Conservation (phyloP, 2,113 vertebrate species). For the Brachypodius melanocephalos region DNA sequence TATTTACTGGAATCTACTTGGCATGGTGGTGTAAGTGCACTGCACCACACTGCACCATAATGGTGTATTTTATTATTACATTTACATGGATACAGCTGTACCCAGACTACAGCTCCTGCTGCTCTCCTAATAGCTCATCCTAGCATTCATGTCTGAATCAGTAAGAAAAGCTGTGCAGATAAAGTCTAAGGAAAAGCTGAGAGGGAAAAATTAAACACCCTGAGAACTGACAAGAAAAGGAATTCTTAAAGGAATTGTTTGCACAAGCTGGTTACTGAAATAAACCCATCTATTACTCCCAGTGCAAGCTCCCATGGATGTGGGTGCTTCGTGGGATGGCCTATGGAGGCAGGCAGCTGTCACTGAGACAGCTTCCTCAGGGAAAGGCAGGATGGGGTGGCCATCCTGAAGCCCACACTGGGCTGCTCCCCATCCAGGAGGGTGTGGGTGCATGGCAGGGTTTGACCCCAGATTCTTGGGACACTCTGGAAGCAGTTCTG, state of each 20-base stretch:
- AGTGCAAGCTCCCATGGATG: background rate
- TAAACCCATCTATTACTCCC: background rate
- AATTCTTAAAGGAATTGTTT: background rate
- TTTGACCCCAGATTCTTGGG: background rate
- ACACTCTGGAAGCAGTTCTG: background rate
- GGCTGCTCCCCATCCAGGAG: background rate
- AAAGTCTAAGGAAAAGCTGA: background rate
- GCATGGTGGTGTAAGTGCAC: background rate
- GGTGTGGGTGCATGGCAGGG: rapidly evolving
- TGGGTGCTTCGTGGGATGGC: background rate
- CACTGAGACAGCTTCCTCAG: background rate
- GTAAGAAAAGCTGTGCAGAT: background rate
- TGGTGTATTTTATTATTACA: background rate
- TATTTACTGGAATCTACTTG: background rate
- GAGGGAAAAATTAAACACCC: background rate
- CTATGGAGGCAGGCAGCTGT: background rate
- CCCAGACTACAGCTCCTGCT: background rate
- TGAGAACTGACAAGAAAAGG: background rate
- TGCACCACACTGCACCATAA: background rate
- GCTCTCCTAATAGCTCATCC: background rate
- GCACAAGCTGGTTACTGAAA: background rate
- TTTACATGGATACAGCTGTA: background rate
- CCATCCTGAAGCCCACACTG: rapidly evolving
- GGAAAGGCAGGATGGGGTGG: rapidly evolving
- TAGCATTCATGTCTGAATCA: background rate